phyloP scores from a whole-genome alignment of 2,888 invertebrate genomes.

The Tenodera sinensis region DNA sequence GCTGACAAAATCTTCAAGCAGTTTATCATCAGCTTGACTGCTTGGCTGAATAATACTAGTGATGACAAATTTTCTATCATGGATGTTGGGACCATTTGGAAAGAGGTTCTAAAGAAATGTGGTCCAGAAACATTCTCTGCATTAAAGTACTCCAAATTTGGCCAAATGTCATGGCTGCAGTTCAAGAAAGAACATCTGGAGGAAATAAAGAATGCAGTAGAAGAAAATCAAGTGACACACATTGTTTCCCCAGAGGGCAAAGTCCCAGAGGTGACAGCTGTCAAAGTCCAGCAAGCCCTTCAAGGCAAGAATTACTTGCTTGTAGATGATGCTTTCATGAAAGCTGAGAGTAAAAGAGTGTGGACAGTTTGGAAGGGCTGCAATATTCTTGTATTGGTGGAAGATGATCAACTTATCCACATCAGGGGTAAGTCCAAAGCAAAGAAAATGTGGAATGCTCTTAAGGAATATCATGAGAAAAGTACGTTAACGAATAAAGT shows the following conservation, averaged over 20 bases:
- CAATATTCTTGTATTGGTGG: not conserved
- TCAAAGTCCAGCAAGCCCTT: not conserved
- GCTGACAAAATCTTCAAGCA: not conserved
- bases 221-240: not conserved
- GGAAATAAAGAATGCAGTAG: not conserved
- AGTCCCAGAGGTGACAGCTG: not conserved
- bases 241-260: not conserved
- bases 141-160: not conserved
- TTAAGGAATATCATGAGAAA: no score
- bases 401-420: no score
- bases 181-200: not conserved
- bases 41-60: not conserved
- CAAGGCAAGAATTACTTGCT: not conserved
- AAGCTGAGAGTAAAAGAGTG: not conserved
- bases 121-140: not conserved
- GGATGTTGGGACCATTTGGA: not conserved
- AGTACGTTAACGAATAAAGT: no score
- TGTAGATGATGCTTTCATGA: not conserved
- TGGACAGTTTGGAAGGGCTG: not conserved
- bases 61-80: not conserved
- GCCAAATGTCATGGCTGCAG: not conserved
- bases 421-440: no score
- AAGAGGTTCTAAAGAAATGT: not conserved
- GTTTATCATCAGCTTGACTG: not conserved
- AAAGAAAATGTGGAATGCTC: no score